A percentile compares a stretch with the other conserved stretches of the same genome.
These are phyloP conservation scores for Chymomyza caudatula DNA, from an alignment of 2,888 invertebrate genomes.

Conservation along the genomic window DNA sequence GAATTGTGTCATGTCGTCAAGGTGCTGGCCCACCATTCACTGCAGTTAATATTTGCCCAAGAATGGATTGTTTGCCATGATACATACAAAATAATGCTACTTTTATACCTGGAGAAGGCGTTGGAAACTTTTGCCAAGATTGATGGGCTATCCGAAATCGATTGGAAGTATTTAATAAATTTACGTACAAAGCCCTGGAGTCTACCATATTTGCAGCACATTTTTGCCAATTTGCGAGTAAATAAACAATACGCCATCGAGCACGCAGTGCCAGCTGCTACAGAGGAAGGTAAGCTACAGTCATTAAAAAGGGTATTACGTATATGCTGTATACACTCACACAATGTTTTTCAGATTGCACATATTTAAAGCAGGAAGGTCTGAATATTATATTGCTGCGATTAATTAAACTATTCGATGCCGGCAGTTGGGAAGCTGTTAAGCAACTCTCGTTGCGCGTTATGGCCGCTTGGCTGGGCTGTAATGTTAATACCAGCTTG, in stretches of 20 bases:
- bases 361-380: constrained; percentile 62
- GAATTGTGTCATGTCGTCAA: constrained; percentile 51
- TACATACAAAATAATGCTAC: constrained; percentile 41
- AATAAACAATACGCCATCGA: constrained; percentile 51
- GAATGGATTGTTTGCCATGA: constrained; percentile 62
- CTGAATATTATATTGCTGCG: constrained; percentile 66
- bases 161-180: constrained; percentile 66
- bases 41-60: constrained; percentile 70
- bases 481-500: constrained; percentile 18
- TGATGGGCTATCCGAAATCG: constrained; percentile 50
- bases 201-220: constrained; percentile 54
- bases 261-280: constrained; percentile 50
- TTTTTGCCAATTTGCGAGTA: constrained; percentile 35
- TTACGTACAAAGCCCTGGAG: constrained; percentile 63
- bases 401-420: constrained; percentile 72
- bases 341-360: constrained; percentile 46
- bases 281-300: constrained; percentile 40
- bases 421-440: constrained; percentile 69
- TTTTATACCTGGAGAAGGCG: constrained; percentile 54
- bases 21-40: constrained; percentile 59
- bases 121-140: constrained; percentile 43
- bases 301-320: background rate
- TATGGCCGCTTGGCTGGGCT: constrained; percentile 66
- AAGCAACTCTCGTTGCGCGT: constrained; percentile 71
- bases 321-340: background rate